Evolutionary conservation across 2,797 vertebrate species (phyloP).

Genomic region (Dendrocincla fuliginosa): DNA sequence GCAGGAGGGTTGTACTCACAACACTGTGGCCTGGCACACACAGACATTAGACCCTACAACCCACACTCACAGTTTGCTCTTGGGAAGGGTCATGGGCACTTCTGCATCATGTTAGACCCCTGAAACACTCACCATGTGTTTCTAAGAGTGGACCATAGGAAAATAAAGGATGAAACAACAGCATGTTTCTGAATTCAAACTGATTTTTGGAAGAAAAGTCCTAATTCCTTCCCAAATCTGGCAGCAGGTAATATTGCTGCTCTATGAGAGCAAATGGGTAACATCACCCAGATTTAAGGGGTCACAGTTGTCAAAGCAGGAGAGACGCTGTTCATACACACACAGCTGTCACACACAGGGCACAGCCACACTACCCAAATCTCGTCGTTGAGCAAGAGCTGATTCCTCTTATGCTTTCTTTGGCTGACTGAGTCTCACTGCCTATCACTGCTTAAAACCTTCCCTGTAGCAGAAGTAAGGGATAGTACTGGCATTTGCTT

Average conservation of each 20-base stretch:
- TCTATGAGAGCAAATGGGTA: neutral
- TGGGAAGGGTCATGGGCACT: neutral
- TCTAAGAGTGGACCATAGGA: neutral
- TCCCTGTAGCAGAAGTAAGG: neutral
- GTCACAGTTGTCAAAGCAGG: neutral
- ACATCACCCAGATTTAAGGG: rapidly evolving
- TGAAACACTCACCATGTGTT: neutral
- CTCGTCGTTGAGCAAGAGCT: neutral
- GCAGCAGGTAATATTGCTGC: neutral
- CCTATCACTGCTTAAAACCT: neutral
- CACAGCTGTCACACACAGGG: neutral
- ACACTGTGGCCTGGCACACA: rapidly evolving
- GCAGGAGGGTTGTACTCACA: neutral
- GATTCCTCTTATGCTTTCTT: neutral
- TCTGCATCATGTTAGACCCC: neutral
- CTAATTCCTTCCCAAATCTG: neutral
- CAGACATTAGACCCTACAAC: neutral
- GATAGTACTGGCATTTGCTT: neutral
- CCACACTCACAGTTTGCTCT: rapidly evolving
- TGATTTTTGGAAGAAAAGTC: neutral
- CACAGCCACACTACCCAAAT: neutral
- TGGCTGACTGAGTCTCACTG: neutral
- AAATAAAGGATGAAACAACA: neutral
- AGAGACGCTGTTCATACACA: neutral
- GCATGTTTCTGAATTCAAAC: neutral